These are phyloP conservation scores for Odontocerum albicorne DNA, from an alignment of 2,888 invertebrate genomes.

Conservation along the genomic window DNA sequence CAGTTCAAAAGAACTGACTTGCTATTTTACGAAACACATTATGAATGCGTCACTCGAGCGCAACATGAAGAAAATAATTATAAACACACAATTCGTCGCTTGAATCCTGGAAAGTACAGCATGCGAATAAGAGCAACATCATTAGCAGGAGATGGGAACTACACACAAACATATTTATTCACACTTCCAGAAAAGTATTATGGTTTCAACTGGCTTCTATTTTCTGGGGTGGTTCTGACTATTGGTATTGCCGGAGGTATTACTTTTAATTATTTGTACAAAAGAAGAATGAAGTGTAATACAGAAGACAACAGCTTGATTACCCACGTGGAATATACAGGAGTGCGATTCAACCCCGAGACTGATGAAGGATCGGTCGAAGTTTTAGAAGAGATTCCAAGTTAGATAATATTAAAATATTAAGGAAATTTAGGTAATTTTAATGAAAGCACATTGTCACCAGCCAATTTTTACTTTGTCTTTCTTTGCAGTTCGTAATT, in stretches of 20 bases:
- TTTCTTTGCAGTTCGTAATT: too few species aligned
- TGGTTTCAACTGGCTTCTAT: constrained; percentile 11
- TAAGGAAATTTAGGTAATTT: too few species aligned
- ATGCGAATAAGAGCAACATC: constrained; percentile 61
- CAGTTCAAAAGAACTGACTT: constrained; percentile 51
- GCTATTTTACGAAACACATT: constrained; percentile 43
- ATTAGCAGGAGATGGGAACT: constrained; percentile 56
- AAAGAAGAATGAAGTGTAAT: neutral
- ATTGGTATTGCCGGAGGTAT: neutral
- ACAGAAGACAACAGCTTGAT: constrained; percentile 8
- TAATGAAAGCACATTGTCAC: too few species aligned
- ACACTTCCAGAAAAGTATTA: neutral
- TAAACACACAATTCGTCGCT: constrained; percentile 42
- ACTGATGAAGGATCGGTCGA: neutral
- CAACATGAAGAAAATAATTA: constrained; percentile 39
- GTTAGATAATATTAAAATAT: too few species aligned
- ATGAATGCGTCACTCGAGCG: constrained; percentile 54
- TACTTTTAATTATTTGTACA: constrained; percentile 4
- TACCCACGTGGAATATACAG: neutral
- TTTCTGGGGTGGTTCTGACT: constrained; percentile 1
- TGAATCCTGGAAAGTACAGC: constrained; percentile 61
- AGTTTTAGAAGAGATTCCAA: constrained; percentile 1
- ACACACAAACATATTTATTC: constrained; percentile 38
- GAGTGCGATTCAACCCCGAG: neutral
- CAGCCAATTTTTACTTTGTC: too few species aligned